Conservation (phyloP, 2,888 invertebrate species). For the Agrotis segetum region DNA sequence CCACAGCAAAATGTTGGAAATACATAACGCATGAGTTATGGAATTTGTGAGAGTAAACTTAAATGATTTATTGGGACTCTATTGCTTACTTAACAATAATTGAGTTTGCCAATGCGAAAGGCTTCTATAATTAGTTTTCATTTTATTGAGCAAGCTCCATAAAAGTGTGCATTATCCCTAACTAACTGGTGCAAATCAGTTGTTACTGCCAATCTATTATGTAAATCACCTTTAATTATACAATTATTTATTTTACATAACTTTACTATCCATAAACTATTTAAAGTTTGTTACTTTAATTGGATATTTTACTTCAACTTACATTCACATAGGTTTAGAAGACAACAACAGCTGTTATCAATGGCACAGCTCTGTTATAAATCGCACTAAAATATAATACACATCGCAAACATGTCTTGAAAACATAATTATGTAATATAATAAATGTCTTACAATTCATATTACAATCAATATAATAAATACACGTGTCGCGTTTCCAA, state of each 20-base stretch:
- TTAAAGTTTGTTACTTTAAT: constrained; percentile 1
- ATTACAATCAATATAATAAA: constrained; percentile 59
- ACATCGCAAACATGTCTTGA: constrained; percentile 5
- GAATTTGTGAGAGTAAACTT: constrained; percentile 68
- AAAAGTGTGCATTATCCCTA: constrained; percentile 50
- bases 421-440: constrained; percentile 13
- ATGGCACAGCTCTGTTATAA: background rate
- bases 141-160: constrained; percentile 51
- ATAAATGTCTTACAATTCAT: constrained; percentile 48
- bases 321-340: background rate
- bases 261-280: background rate
- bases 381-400: constrained; percentile 14
- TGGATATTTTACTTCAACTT: background rate
- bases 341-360: background rate
- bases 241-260: constrained; percentile 4
- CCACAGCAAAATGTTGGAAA: constrained; percentile 76
- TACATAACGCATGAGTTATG: constrained; percentile 80
- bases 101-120: constrained; percentile 51
- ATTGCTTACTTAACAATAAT: constrained; percentile 66
- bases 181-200: constrained; percentile 27
- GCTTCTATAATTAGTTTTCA: constrained; percentile 56
- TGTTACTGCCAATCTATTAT: constrained; percentile 35
- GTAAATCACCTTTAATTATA: constrained; percentile 31
- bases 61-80: constrained; percentile 78
- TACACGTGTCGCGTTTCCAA: constrained; percentile 56